Conservation (phyloP, 2,113 vertebrate species). For the Gallinago jamesoni region DNA sequence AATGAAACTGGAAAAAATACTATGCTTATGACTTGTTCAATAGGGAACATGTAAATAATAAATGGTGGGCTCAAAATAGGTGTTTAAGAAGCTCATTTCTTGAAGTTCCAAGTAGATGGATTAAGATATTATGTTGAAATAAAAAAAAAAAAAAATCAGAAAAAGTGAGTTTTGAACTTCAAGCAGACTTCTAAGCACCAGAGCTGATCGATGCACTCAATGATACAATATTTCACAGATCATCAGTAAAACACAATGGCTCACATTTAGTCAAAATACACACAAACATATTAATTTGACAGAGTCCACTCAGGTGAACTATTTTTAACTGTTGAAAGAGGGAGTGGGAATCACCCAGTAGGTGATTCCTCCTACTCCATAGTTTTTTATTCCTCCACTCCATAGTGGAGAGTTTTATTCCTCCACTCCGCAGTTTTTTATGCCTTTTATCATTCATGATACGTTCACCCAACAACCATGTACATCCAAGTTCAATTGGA, state of each 20-base stretch:
- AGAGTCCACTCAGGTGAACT: neutral
- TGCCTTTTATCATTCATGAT: neutral
- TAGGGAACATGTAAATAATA: neutral
- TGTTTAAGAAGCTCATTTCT: neutral
- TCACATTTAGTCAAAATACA: neutral
- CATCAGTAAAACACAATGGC: neutral
- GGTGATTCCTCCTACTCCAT: no score
- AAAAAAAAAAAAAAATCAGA: neutral
- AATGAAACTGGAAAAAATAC: neutral
- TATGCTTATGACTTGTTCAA: neutral
- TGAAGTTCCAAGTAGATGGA: neutral
- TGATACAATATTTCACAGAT: neutral
- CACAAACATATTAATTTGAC: neutral
- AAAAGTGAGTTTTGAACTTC: neutral
- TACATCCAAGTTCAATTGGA: neutral
- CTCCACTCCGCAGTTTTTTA: neutral
- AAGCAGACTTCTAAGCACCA: neutral
- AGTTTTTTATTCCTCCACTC: neutral
- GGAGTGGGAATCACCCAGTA: neutral
- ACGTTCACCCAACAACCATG: neutral
- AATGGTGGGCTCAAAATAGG: neutral
- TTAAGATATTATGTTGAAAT: neutral
- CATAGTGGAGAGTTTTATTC: no score
- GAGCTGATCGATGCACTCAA: neutral
- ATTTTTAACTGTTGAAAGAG: neutral